These are phyloP conservation scores for Lasaia peninsularis DNA, from an alignment of 1,140 invertebrate genomes.

Conservation along the genomic window DNA sequence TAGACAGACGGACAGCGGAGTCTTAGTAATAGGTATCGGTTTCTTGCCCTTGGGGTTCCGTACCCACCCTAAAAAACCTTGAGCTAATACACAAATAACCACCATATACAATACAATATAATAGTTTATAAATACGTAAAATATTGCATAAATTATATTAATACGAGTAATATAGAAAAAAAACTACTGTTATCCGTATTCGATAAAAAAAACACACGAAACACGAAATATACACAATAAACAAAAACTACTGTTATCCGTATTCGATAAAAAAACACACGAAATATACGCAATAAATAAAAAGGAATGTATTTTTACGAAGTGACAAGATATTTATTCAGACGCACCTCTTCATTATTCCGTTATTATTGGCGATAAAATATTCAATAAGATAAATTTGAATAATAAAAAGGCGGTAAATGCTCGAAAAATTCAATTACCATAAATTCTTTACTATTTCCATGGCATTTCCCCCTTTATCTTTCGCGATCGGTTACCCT, in stretches of 20 bases:
- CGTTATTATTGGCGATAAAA: slow-evolving; percentile 9
- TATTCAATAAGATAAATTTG: slow-evolving; percentile 10
- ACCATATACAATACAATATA: too few relatives aligned
- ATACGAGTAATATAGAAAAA: too few relatives aligned
- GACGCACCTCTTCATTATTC: slow-evolving; percentile 8
- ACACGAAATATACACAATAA: background rate
- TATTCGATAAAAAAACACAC: background rate
- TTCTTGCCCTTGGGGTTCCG: too few relatives aligned
- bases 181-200: too few relatives aligned
- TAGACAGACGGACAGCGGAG: too few relatives aligned
- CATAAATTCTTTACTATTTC: slow-evolving; percentile 43
- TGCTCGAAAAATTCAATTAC: slow-evolving; percentile 47
- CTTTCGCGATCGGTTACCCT: slow-evolving; percentile 41
- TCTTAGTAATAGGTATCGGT: too few relatives aligned
- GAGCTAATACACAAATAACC: too few relatives aligned
- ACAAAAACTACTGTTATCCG: too few relatives aligned
- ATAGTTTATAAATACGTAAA: too few relatives aligned
- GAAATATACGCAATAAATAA: background rate
- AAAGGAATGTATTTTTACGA: slow-evolving; percentile 1
- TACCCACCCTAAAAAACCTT: too few relatives aligned
- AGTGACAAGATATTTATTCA: slow-evolving; percentile 2
- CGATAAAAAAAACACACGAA: background rate
- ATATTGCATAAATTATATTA: too few relatives aligned
- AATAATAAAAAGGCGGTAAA: slow-evolving; percentile 31
- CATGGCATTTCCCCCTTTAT: slow-evolving; percentile 34